A percentile compares a stretch with the other conserved stretches of the same genome.
phyloP scores from a whole-genome alignment of 2,888 invertebrate genomes.

The Brenthis daphne region DNA sequence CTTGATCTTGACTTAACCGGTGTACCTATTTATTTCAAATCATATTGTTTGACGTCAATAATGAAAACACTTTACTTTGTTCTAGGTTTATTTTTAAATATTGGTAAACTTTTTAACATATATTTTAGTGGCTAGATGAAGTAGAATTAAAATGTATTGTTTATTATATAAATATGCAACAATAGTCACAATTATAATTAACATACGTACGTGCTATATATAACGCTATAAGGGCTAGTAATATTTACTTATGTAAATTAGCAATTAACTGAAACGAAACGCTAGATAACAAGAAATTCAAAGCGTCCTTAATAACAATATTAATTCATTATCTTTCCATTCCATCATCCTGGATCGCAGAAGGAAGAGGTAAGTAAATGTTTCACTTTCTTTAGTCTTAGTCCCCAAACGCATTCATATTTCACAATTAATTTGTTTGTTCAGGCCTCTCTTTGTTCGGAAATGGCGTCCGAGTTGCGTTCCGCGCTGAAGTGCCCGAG shows the following conservation, averaged over 20 bases:
- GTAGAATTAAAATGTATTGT: background rate
- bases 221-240: background rate
- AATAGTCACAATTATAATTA: background rate
- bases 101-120: conserved; percentile 43
- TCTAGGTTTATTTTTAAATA: conserved; percentile 78
- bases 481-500: conserved; percentile 86
- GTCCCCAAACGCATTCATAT: conserved; percentile 33
- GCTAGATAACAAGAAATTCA: background rate
- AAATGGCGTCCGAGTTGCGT: conserved; percentile 88
- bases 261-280: background rate
- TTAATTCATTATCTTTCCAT: conserved; percentile 32
- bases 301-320: background rate
- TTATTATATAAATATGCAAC: background rate
- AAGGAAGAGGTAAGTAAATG: conserved; percentile 71
- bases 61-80: conserved; percentile 54
- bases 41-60: conserved; percentile 12
- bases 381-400: conserved; percentile 44
- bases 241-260: background rate
- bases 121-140: conserved; percentile 15
- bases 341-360: conserved; percentile 49
- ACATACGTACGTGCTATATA: background rate
- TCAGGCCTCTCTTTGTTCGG: conserved; percentile 87
- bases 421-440: conserved; percentile 45
- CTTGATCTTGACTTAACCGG: background rate
- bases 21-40: background rate